phyloP scores from a whole-genome alignment of 2,797 vertebrate genomes.

The Alcedo atthis region DNA sequence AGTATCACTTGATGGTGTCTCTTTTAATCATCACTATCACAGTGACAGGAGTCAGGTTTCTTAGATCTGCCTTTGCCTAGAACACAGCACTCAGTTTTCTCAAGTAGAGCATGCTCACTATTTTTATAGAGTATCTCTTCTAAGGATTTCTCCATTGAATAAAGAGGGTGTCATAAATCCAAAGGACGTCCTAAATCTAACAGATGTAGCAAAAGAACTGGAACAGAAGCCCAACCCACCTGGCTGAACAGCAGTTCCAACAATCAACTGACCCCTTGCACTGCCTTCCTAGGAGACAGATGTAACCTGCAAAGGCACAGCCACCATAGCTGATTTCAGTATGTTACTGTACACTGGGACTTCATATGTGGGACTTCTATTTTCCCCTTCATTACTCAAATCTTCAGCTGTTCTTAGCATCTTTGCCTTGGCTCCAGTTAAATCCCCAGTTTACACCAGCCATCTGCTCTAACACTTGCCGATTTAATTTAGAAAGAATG shows the following conservation, averaged over 20 bases:
- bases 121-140: neutral
- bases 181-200: neutral
- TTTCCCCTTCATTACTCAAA: neutral
- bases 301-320: neutral
- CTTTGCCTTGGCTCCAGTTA: neutral
- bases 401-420: neutral
- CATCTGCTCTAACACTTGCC: neutral
- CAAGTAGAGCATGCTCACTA: neutral
- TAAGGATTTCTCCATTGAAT: neutral
- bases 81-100: neutral
- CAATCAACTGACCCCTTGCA: neutral
- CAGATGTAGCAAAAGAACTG: neutral
- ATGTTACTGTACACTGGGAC: neutral
- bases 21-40: neutral
- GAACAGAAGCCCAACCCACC: neutral
- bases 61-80: neutral
- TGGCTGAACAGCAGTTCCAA: neutral
- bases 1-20: neutral
- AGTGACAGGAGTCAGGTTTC: neutral
- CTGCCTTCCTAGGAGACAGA: neutral
- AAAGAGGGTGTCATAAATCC: neutral
- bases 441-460: neutral
- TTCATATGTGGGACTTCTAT: neutral
- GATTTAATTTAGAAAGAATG: neutral
- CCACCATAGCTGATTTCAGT: neutral